Evolutionary conservation across 2,113 vertebrate genomes (phyloP).

Genomic region (Cyprinus carpio): DNA sequence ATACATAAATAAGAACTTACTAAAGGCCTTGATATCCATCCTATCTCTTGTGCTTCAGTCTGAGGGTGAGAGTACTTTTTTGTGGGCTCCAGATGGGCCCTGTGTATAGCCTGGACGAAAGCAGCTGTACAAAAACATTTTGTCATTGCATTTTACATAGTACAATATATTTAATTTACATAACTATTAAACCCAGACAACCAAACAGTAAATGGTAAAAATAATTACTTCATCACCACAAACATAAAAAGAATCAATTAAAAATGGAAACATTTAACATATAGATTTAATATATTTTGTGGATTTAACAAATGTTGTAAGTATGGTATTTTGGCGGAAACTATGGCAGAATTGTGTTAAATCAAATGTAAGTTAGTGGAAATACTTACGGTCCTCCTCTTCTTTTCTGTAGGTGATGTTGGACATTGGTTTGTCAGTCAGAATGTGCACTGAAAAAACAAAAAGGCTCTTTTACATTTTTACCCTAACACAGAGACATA

Average conservation of each 20-base stretch:
- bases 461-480: neutral
- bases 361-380: neutral
- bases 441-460: constrained; percentile 72
- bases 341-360: neutral
- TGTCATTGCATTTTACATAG: neutral
- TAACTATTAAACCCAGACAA: neutral
- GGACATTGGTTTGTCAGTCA: constrained; percentile 84
- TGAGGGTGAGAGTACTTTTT: constrained; percentile 82
- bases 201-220: neutral
- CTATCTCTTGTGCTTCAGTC: constrained; percentile 88
- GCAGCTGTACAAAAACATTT: constrained; percentile 65
- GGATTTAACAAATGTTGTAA: neutral
- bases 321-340: neutral
- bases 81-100: constrained; percentile 75
- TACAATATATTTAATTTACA: neutral
- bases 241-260: neutral
- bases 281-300: neutral
- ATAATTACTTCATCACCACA: neutral
- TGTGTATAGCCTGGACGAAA: constrained; percentile 79
- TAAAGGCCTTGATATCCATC: constrained; percentile 84
- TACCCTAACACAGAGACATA: neutral
- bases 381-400: constrained; percentile 78
- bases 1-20: constrained; percentile 68
- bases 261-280: too few relatives aligned
- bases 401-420: constrained; percentile 71